Evolutionary conservation across 2,888 invertebrate genomes (phyloP), one percentile per base, ranked within the genome.

Genomic region (Ochropacha duplaris): DNA sequence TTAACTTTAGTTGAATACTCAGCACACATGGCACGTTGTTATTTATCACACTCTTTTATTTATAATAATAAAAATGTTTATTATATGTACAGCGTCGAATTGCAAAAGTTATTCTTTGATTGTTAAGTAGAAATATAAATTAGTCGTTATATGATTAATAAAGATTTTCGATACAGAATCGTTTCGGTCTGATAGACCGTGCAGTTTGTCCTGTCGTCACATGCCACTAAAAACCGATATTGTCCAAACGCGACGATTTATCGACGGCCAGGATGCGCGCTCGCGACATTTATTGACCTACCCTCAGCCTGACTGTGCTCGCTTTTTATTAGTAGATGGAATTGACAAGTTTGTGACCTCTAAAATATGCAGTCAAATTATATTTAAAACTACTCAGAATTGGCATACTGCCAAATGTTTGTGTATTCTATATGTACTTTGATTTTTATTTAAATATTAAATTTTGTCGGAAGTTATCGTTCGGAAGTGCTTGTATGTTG

Each of bases 141-240:
- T 34, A 14, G 34, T 34, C 0, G 3, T 34, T 34, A 34, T 3
- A 34, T 28, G 34, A 14, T 14, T 34, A 34, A 34, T 34, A 0
- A 34, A 14, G 3, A n/a, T n/a, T n/a, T n/a, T 14, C 6, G 4
- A 12, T n/a, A n/a, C n/a, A 16, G 19, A 19, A 44, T 54, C 49
- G 51, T 55, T 54, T 66, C 72, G 61, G 66, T 52, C 61, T 24
- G 16, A 56, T 49, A 54, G 54, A 50, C 55, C 58, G 22, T n/a
- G 19, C 44, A 44, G 19, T 49, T 58, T 59, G 65, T 64, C 71
- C 59, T 59, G 65, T 64, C 71, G 57, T 56, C 71, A 71, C 58
- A 62, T 65, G 66, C 62, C 56, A 57, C 60, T 64, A 63, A 59
- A 63, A 60, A 54, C 60, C 71, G 66, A 60, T 66, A 70, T 71